Base-by-base conservation (phyloP, 1,140 invertebrate genomes). In the Contarinia nasturtii region DNA sequence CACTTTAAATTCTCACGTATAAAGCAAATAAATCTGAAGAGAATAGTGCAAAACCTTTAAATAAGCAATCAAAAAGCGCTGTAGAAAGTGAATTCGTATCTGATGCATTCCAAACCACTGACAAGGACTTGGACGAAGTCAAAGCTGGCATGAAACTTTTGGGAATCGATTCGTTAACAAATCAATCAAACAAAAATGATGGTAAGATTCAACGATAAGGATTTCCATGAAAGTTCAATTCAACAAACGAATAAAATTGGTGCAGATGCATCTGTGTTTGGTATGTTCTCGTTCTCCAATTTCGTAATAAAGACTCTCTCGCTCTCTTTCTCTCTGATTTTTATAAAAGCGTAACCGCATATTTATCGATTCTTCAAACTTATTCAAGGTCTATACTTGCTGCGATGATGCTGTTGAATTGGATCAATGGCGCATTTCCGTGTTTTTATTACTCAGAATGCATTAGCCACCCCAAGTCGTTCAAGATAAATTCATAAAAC, bases 141-240 rank as follows among this genome's bases (percentile, higher is more conserved):
- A 68, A 73, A 53, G 75, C 78, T 55, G 75, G 74, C 51, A 76
- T 80, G 69, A 76, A 73, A 63, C 77, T 74, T 57, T 65, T 80
- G 44, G 72, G 70, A 49, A 67, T 75, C 33, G 61, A 62, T 47
- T 64, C 56, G 45, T 58, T 62, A 58, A 55, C 60, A 47, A 57
- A 63, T 22, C 61, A 62, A 50, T 54, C 54, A 45, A 22, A 56
- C n/a, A 43, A 43, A 43, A 18, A 43, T 20, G 41, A 18, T 43
- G 20, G 41, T 20, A 18, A 18, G n/a, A 18, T 20, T 43, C 18
- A 18, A 18, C 11, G n/a, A 18, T 20, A 7, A 18, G 7, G n/a
- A 43, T 4, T 43, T 43, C 18, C 11, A 18, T 21, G 11, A 14
- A 38, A 14, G n/a, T n/a, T n/a, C n/a, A n/a, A n/a, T n/a, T n/a